These are phyloP conservation scores for Sebastes dallii DNA, from an alignment of 2,797 vertebrate genomes.

Conservation along the genomic window DNA sequence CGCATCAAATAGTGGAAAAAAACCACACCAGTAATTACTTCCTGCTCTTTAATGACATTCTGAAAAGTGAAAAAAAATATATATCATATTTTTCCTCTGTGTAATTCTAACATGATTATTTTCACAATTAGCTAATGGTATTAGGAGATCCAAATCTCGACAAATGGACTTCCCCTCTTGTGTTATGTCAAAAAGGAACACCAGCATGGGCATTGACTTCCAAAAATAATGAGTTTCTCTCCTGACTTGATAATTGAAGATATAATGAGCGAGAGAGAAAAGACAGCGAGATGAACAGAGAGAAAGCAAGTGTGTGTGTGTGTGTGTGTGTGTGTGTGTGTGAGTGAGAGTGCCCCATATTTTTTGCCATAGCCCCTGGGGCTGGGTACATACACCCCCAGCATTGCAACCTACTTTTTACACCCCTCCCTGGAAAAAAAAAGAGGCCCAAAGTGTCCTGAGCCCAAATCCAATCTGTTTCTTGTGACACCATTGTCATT, in stretches of 20 bases:
- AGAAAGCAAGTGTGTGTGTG: slow-evolving; percentile 2
- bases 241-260: slow-evolving; percentile 74
- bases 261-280: slow-evolving; percentile 56
- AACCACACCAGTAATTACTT: slow-evolving; percentile 41
- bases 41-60: slow-evolving; percentile 37
- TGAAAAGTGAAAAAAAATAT: slow-evolving; percentile 29
- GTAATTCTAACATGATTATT: slow-evolving; percentile 49
- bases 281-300: slow-evolving; percentile 30
- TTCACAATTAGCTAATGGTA: slow-evolving; percentile 55
- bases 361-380: slow-evolving; percentile 73
- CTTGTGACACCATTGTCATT: slow-evolving; percentile 66
- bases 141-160: slow-evolving; percentile 56
- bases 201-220: slow-evolving; percentile 43
- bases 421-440: slow-evolving; percentile 50
- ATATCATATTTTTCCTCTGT: slow-evolving; percentile 16
- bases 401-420: slow-evolving; percentile 80
- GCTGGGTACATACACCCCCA: slow-evolving; percentile 72
- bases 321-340: neutral
- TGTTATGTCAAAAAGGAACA: slow-evolving; percentile 68
- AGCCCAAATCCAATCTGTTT: slow-evolving; percentile 76
- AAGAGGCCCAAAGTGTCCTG: slow-evolving; percentile 58
- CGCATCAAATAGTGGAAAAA: slow-evolving; percentile 41
- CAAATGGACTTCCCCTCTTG: slow-evolving; percentile 69
- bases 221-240: slow-evolving; percentile 74
- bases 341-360: slow-evolving; percentile 71